These are phyloP conservation scores for Oryctolagus cuniculus DNA, from an alignment of 2,113 vertebrate genomes.

Conservation along the genomic window DNA sequence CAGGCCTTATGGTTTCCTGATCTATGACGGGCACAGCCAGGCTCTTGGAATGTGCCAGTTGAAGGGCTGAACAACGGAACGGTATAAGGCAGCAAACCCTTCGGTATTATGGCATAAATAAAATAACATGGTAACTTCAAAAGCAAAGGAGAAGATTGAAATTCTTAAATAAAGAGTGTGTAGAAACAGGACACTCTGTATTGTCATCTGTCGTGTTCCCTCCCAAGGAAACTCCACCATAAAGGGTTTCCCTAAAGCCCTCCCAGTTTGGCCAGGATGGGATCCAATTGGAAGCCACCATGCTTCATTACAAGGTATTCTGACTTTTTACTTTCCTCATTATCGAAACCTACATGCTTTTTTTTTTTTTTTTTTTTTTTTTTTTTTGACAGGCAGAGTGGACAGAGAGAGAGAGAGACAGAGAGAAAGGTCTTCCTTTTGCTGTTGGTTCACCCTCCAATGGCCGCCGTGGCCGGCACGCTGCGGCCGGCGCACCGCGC, in stretches of 20 bases:
- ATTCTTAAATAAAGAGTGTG: slow-evolving; percentile 32
- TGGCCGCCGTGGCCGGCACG: too few species aligned
- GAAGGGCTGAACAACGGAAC: not conserved
- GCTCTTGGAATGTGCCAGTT: not conserved
- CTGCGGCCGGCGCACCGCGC: too few species aligned
- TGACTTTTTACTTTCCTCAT: not conserved
- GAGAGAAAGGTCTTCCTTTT: too few species aligned
- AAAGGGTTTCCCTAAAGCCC: not conserved
- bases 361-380: too few species aligned
- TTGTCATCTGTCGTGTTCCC: not conserved
- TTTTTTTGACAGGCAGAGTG: too few species aligned
- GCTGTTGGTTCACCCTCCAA: too few species aligned
- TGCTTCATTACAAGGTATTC: not conserved
- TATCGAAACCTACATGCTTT: not conserved
- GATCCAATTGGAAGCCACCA: not conserved
- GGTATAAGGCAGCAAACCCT: not conserved
- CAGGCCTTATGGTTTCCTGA: not conserved
- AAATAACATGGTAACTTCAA: slow-evolving; percentile 21
- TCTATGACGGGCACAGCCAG: not conserved
- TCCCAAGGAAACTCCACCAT: not conserved
- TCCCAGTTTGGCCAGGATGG: not conserved
- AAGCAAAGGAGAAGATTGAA: slow-evolving; percentile 36
- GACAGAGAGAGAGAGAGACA: too few species aligned
- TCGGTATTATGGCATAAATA: not conserved
- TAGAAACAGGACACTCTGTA: slow-evolving; percentile 2